These are phyloP conservation scores for Nibea coibor DNA, from an alignment of 2,113 vertebrate genomes.

Conservation along the genomic window DNA sequence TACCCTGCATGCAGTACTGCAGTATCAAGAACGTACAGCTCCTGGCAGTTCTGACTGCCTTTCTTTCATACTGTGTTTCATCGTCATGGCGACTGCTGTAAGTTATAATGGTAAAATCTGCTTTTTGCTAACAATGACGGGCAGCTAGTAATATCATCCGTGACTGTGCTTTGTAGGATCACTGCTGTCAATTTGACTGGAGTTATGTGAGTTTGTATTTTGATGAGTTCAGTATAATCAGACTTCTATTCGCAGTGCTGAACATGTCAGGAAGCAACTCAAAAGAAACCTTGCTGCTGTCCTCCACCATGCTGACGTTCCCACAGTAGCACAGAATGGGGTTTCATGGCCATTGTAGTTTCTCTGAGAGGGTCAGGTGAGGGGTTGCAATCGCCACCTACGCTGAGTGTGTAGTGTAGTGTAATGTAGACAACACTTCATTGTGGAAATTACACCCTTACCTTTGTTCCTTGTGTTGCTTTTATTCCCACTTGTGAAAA, in stretches of 20 bases:
- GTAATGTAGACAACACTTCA: no score
- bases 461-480: no score
- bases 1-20: conserved; percentile 30
- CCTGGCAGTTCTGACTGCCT: conserved; percentile 13
- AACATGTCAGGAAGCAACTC: neutral
- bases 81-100: conserved; percentile 14
- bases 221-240: conserved; percentile 14
- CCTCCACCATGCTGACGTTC: no score
- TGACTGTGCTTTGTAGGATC: conserved; percentile 8
- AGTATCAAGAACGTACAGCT: conserved; percentile 14
- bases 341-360: no score
- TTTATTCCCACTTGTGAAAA: neutral
- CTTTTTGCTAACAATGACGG: conserved; percentile 29
- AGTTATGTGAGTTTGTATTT: conserved; percentile 21
- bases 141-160: conserved; percentile 15
- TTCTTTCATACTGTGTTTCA: conserved; percentile 24
- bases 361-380: no score
- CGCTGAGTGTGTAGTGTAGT: no score
- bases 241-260: conserved; percentile 9
- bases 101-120: conserved; percentile 6
- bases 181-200: conserved; percentile 18
- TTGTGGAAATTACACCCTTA: no score
- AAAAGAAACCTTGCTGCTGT: neutral
- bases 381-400: no score
- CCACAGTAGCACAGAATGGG: no score